A percentile compares a stretch with the other conserved stretches of the same genome.
These are phyloP conservation scores for Coregonus clupeaformis DNA, from an alignment of 2,113 vertebrate genomes.

Conservation along the genomic window DNA sequence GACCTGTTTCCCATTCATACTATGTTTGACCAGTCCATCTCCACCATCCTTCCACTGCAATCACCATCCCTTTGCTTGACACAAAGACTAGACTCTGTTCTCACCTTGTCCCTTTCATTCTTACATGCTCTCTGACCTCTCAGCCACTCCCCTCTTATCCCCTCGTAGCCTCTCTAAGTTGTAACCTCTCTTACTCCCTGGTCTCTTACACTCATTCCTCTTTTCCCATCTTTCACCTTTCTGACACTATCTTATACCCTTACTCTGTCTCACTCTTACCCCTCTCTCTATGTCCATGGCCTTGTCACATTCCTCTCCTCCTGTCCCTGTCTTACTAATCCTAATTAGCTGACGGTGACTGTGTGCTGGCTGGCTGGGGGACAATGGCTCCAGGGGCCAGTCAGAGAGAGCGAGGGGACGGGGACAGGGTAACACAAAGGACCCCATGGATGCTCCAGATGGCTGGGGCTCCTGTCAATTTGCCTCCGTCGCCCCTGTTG, in stretches of 20 bases:
- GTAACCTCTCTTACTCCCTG: background rate
- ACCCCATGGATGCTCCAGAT: background rate
- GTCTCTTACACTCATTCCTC: background rate
- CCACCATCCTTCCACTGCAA: too few species aligned
- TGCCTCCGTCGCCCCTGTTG: background rate
- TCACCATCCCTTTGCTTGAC: too few species aligned
- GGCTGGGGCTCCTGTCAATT: background rate
- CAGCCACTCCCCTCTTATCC: background rate
- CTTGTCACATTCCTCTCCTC: background rate
- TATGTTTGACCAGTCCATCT: too few species aligned
- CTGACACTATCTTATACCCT: background rate
- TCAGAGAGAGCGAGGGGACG: background rate
- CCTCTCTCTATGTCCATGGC: too few species aligned
- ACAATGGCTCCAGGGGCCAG: background rate
- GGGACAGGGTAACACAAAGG: background rate
- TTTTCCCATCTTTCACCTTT: background rate
- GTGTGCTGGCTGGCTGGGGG: background rate
- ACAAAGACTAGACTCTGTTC: too few species aligned
- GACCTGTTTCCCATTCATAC: too few species aligned
- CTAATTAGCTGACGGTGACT: background rate
- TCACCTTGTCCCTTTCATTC: background rate
- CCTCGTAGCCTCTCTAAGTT: background rate
- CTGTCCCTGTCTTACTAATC: background rate
- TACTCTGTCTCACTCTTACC: too few species aligned
- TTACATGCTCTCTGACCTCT: too few species aligned